Conservation (phyloP, 1,140 invertebrate genomes). For the Hesperophylax magnus region DNA sequence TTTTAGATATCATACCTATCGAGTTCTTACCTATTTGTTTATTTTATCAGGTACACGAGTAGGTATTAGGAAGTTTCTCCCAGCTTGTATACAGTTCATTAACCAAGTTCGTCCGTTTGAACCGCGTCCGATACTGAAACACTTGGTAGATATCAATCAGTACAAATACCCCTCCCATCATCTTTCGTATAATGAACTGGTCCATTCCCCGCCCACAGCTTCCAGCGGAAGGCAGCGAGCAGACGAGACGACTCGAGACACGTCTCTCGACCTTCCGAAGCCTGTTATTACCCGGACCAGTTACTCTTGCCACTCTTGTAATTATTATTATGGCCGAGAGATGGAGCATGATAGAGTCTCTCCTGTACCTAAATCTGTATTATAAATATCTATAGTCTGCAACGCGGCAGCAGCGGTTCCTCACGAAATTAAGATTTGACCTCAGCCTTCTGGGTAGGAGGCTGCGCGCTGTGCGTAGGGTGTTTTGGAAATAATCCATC, state of each 20-base stretch:
- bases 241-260: conserved; percentile 1
- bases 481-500: too few relatives aligned
- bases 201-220: conserved; percentile 14
- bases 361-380: neutral
- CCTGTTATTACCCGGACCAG: conserved; percentile 26
- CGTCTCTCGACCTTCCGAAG: conserved; percentile 2
- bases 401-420: neutral
- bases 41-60: too few relatives aligned
- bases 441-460: conserved; percentile 5
- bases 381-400: too few relatives aligned
- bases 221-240: neutral
- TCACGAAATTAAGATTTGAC: conserved; percentile 37
- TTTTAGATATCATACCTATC: too few relatives aligned
- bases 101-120: too few relatives aligned
- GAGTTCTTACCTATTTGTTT: too few relatives aligned
- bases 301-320: neutral
- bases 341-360: neutral
- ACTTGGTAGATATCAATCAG: too few relatives aligned
- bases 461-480: neutral
- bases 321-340: neutral
- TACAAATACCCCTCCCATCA: too few relatives aligned
- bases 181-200: neutral
- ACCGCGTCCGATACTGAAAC: too few relatives aligned
- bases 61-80: too few relatives aligned
- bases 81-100: too few relatives aligned